A percentile compares a stretch with the other conserved stretches of the same genome.
phyloP scores from a whole-genome alignment of 2,888 invertebrate species.

The Thecocarcelia acutangulata region DNA sequence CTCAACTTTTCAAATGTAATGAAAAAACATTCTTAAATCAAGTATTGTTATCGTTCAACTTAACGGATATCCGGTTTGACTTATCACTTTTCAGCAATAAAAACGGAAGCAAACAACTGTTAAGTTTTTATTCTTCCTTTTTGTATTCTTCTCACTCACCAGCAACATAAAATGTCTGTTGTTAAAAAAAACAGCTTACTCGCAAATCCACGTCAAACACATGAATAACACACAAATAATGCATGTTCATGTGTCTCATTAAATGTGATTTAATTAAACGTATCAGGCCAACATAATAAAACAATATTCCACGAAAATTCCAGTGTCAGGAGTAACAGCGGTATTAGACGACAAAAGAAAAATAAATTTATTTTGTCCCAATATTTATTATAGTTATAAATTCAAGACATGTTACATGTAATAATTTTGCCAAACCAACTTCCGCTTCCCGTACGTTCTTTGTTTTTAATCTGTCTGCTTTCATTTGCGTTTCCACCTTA shows the following conservation, averaged over 20 bases:
- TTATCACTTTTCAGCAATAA: constrained; percentile 58
- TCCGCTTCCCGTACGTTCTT: constrained; percentile 51
- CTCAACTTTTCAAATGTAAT: no score
- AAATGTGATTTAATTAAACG: constrained; percentile 66
- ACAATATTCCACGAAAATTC: constrained; percentile 2
- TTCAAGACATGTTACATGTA: constrained; percentile 63
- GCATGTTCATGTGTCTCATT: constrained; percentile 34
- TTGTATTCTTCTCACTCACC: not conserved
- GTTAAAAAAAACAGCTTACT: not conserved
- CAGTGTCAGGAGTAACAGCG: constrained; percentile 25
- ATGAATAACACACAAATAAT: not conserved
- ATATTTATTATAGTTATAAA: constrained; percentile 68
- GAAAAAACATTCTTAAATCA: not conserved
- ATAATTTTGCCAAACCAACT: constrained; percentile 54
- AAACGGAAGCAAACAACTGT: constrained; percentile 53
- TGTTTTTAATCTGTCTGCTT: constrained; percentile 10
- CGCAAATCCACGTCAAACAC: not conserved
- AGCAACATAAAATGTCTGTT: not conserved
- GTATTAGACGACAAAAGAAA: constrained; percentile 6
- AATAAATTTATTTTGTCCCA: constrained; percentile 5
- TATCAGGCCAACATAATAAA: constrained; percentile 19
- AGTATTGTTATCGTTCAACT: constrained; percentile 39
- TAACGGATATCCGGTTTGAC: constrained; percentile 61
- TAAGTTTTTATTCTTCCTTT: not conserved
- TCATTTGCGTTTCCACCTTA: not conserved